Conservation (phyloP, 2,888 invertebrate genomes). For the Palloptera scutellata region DNA sequence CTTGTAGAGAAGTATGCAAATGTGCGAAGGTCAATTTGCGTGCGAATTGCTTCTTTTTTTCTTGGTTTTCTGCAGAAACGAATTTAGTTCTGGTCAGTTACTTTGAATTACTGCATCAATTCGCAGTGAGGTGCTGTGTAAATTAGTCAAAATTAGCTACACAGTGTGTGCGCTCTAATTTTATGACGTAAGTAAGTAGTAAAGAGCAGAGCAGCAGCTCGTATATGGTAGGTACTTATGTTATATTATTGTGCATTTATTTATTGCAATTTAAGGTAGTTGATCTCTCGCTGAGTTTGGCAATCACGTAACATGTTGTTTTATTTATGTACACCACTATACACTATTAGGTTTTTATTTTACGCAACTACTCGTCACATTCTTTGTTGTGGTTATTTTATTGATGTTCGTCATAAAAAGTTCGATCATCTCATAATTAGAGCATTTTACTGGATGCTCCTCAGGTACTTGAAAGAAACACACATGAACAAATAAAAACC, state of each 20-base stretch:
- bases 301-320: too few relatives aligned
- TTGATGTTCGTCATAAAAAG: too few relatives aligned
- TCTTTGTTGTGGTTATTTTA: neutral
- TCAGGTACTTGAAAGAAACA: too few relatives aligned
- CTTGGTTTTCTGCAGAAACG: neutral
- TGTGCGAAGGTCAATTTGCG: slow-evolving; percentile 55
- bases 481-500: too few relatives aligned
- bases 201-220: neutral
- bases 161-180: slow-evolving; percentile 54
- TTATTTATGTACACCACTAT: too few relatives aligned
- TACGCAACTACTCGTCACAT: neutral
- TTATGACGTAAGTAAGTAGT: slow-evolving; percentile 34
- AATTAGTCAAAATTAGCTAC: slow-evolving; percentile 29
- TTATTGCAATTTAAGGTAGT: too few relatives aligned
- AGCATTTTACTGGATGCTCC: too few relatives aligned
- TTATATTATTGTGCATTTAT: too few relatives aligned
- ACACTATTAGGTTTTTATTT: too few relatives aligned
- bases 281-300: too few relatives aligned
- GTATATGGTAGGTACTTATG: neutral
- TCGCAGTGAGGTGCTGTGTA: slow-evolving; percentile 30
- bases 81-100: slow-evolving; percentile 37
- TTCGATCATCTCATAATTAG: too few relatives aligned
- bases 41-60: slow-evolving; percentile 41
- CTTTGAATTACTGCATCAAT: slow-evolving; percentile 17
- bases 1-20: slow-evolving; percentile 46